Conservation (phyloP, 2,113 vertebrate species). For the Sinocyclocheilus grahami region DNA sequence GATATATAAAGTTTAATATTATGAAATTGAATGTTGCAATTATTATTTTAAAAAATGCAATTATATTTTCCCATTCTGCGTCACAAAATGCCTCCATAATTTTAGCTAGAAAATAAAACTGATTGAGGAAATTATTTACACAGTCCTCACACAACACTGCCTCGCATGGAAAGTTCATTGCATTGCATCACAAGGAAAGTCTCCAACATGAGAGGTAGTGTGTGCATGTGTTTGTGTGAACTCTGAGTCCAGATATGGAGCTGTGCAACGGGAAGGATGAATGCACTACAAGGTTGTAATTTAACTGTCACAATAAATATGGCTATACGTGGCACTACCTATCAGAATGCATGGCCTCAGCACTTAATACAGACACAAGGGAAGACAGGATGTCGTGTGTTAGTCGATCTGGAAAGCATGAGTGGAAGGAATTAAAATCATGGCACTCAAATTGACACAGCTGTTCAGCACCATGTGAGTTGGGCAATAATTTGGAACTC, state of each 20-base stretch:
- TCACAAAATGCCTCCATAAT: too few species aligned
- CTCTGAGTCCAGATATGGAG: neutral
- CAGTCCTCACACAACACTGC: neutral
- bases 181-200: neutral
- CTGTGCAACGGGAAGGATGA: slow-evolving; percentile 32
- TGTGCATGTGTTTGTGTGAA: neutral
- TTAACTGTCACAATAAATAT: slow-evolving; percentile 57
- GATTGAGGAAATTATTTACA: neutral
- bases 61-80: too few species aligned
- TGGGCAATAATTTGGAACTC: slow-evolving; percentile 4
- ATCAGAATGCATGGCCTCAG: slow-evolving; percentile 34
- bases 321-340: slow-evolving; percentile 33
- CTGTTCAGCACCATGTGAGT: neutral
- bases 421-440: slow-evolving; percentile 17
- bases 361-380: slow-evolving; percentile 46
- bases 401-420: slow-evolving; percentile 27
- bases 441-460: slow-evolving; percentile 23
- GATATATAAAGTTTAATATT: too few species aligned
- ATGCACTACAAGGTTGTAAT: slow-evolving; percentile 41
- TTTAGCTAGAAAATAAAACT: neutral
- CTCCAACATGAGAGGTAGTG: neutral
- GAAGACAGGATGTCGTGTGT: slow-evolving; percentile 30
- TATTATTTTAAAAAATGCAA: too few species aligned
- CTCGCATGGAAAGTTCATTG: neutral
- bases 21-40: too few species aligned